Evolutionary conservation across 2,888 invertebrate genomes (phyloP).

Genomic region (Synergus umbraculus): DNA sequence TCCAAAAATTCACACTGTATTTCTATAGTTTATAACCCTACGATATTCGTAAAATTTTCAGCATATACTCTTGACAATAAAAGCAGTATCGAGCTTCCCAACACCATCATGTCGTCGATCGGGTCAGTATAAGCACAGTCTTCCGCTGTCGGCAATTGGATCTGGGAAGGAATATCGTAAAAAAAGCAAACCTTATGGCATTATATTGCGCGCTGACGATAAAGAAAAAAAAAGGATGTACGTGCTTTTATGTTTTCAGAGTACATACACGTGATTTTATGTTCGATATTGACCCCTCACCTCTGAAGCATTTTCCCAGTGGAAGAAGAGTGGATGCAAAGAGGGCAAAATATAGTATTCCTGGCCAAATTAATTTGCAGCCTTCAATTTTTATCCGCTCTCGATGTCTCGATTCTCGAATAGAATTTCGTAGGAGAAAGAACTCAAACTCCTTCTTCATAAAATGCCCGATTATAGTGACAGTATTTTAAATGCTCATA

Average conservation of each 20-base stretch:
- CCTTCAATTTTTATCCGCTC: background rate
- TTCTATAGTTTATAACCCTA: conserved; percentile 8
- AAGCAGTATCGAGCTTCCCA: conserved; percentile 26
- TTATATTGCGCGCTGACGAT: conserved; percentile 21
- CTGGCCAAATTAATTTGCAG: background rate
- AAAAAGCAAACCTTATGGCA: conserved; percentile 35
- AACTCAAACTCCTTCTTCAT: too few species aligned
- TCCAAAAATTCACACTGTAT: conserved; percentile 2
- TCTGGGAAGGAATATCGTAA: conserved; percentile 26
- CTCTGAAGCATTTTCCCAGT: background rate
- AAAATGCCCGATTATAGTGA: too few species aligned
- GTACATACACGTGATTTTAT: conserved; percentile 12
- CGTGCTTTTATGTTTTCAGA: background rate
- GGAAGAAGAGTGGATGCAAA: background rate
- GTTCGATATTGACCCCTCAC: background rate
- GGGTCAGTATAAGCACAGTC: conserved; percentile 27
- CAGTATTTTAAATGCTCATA: too few species aligned
- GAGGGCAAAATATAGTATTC: background rate
- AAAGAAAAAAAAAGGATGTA: conserved; percentile 10
- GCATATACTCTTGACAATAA: conserved; percentile 13
- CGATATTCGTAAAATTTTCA: background rate
- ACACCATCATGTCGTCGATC: conserved; percentile 6
- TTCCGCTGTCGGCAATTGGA: conserved; percentile 29
- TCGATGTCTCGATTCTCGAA: too few species aligned
- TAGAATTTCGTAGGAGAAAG: too few species aligned